A percentile compares a stretch with the other conserved stretches of the same genome.
Conservation (phyloP, 2,113 vertebrate genomes). For the Aspidoscelis tigris region DNA sequence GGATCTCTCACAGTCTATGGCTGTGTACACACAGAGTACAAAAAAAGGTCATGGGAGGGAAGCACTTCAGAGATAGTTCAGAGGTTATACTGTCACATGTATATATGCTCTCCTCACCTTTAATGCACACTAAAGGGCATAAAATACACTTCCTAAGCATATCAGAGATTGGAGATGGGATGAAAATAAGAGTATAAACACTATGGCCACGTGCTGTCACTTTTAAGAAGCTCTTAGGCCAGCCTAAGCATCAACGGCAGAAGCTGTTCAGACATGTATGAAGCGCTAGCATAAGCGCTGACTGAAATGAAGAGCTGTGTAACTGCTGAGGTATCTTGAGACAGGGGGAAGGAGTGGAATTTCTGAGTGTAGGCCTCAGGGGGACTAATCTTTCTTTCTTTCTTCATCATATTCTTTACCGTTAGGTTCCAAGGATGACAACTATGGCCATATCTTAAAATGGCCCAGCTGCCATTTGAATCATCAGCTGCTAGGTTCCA, state of each 20-base stretch:
- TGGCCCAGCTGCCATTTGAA: neutral
- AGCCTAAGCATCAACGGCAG: neutral
- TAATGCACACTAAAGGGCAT: too few species aligned
- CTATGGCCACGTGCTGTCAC: too few species aligned
- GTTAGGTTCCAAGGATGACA: neutral
- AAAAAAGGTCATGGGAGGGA: too few species aligned
- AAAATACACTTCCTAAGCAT: too few species aligned
- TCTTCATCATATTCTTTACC: neutral
- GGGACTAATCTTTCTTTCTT: neutral
- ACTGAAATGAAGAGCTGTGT: constrained; percentile 34
- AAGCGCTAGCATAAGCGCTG: constrained; percentile 3
- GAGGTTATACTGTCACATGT: too few species aligned
- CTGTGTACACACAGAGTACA: too few species aligned
- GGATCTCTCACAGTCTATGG: too few species aligned
- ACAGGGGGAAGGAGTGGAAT: neutral
- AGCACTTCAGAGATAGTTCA: too few species aligned
- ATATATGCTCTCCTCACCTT: too few species aligned
- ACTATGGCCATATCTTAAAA: neutral
- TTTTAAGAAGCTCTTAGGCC: too few species aligned
- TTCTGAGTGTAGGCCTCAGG: neutral
- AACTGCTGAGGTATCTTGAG: constrained; percentile 2
- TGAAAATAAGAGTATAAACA: too few species aligned
- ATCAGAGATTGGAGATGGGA: neutral
- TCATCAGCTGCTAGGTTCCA: neutral
- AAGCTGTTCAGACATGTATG: neutral